A percentile compares a stretch with the other conserved stretches of the same genome.
These are phyloP conservation scores for Neuroterus valhalla DNA, from an alignment of 1,140 invertebrate species.

Conservation along the genomic window DNA sequence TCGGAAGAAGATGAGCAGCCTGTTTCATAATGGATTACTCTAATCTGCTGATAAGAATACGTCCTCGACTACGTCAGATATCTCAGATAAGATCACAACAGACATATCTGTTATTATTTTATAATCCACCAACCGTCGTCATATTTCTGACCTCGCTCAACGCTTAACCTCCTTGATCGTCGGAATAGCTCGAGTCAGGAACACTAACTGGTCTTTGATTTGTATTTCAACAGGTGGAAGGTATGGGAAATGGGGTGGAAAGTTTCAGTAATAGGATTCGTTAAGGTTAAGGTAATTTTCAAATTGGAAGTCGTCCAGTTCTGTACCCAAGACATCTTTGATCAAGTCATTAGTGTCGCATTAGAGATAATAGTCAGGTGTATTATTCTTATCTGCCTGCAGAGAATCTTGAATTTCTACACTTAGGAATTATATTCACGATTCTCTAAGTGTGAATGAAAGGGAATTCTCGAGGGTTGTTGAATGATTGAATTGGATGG, in stretches of 20 bases:
- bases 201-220: not conserved
- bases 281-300: slow-evolving; percentile 2
- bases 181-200: too few species aligned
- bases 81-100: not conserved
- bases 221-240: slow-evolving; percentile 11
- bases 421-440: not conserved
- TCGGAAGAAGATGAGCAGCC: slow-evolving; percentile 33
- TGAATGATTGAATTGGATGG: not conserved
- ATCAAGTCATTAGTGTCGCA: slow-evolving; percentile 20
- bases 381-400: slow-evolving; percentile 4
- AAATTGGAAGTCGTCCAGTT: slow-evolving; percentile 25
- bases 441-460: not conserved
- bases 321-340: slow-evolving; percentile 1
- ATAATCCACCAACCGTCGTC: too few species aligned
- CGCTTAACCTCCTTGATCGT: too few species aligned
- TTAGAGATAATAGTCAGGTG: slow-evolving; percentile 14
- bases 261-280: slow-evolving; percentile 17
- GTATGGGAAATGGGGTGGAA: not conserved
- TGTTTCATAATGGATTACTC: slow-evolving; percentile 6
- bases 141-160: too few species aligned
- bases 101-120: not conserved
- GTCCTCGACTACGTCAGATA: not conserved
- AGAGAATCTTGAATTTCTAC: slow-evolving; percentile 9
- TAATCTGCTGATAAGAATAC: not conserved
- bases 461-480: not conserved